Evolutionary conservation across 2,888 invertebrate species (phyloP), one percentile per base, ranked within the genome.

Genomic region (Abrostola tripartita): DNA sequence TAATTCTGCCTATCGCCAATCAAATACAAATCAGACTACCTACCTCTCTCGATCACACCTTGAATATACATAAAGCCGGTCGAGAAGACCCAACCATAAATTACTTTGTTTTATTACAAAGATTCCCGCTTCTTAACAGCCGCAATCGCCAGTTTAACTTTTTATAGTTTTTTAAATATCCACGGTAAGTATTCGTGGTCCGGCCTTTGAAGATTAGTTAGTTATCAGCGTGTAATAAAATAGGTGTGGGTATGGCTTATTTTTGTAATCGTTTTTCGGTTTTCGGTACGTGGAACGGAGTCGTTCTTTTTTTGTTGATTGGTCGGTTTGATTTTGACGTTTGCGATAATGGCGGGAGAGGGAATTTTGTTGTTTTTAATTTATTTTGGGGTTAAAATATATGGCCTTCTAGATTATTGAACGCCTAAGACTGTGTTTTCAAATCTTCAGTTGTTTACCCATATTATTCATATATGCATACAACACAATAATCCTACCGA

Each of bases 131-230:
- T 76, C 67, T 66, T 88, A 90, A 89, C 84, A 69, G 85, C 86
- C 85, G 79, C 85, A 88, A 77, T 81, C 85, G 71, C 76, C 84
- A 85, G 85, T 83, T 85, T 70, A 81, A 77, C 76, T 70, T 86
- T 91, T 92, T 91, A 92, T 91, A 89, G 92, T 89, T 91, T 92
- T 92, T 92, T 91, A 92, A 92, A 91, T 90, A 90, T 88, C 87
- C 89, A 66, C 64, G 52, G 83, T 85, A 82, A 80, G 82, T 79
- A 78, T 79, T 6, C 44, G 74, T 74, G 79, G 79, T 79, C 49
- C 61, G 78, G 79, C 71, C 84, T 88, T 89, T 86, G 87, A 86
- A 89, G 92, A 92, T 92, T 91, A 92, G 89, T 91, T 90, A 88
- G 92, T 92, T 92, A 92, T 92, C 92, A 85, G 82, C 77, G 78